These are phyloP conservation scores for Frankliniella intonsa DNA, from an alignment of 2,888 invertebrate genomes.

Conservation along the genomic window DNA sequence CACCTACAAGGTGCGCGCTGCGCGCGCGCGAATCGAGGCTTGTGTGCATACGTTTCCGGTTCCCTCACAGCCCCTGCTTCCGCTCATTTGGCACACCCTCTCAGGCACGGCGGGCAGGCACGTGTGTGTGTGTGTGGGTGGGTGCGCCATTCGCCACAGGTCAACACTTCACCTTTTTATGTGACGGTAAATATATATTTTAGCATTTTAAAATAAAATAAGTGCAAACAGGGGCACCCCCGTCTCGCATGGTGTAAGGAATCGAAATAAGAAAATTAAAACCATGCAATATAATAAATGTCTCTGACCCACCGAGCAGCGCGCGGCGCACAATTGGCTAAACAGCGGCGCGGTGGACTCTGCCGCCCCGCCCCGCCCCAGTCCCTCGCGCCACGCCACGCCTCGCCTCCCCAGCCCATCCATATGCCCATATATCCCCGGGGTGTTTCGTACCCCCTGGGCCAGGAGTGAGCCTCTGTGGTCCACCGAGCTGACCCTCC, in stretches of 20 bases:
- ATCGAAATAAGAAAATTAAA: no score
- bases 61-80: not conserved
- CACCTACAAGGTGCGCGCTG: not conserved
- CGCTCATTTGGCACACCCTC: not conserved
- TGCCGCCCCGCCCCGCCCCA: not conserved
- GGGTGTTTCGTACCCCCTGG: conserved; percentile 8
- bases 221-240: no score
- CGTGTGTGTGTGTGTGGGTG: not conserved
- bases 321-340: not conserved
- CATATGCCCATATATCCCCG: conserved; percentile 18
- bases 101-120: not conserved
- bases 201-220: no score
- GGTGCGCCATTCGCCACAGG: no score
- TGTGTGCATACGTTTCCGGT: conserved; percentile 19
- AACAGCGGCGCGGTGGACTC: not conserved
- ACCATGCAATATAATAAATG: no score
- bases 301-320: no score
- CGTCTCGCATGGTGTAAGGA: no score
- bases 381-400: not conserved
- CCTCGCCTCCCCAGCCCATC: not conserved
- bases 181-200: no score
- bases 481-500: conserved; percentile 23
- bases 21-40: not conserved
- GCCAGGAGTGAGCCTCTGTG: conserved; percentile 9
- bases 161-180: no score